A percentile compares a stretch with the other conserved stretches of the same genome.
These are phyloP conservation scores for Atrichornis clamosus DNA, from an alignment of 2,113 vertebrate genomes.

Conservation along the genomic window DNA sequence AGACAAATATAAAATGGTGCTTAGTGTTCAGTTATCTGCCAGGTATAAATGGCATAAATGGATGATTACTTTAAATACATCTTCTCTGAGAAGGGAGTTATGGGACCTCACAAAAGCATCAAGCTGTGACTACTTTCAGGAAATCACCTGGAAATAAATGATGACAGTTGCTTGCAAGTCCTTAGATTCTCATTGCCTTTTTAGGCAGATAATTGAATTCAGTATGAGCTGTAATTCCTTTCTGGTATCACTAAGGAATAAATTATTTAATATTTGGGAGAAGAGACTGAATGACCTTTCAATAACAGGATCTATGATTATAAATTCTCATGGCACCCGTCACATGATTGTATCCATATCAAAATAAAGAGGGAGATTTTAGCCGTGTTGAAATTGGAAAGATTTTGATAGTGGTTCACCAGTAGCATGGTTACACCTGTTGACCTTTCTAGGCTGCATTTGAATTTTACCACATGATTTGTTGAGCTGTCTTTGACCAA, in stretches of 20 bases:
- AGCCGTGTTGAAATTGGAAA: not conserved
- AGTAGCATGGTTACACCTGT: not conserved
- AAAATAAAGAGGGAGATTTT: not conserved
- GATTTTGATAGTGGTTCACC: not conserved
- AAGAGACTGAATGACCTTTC: not conserved
- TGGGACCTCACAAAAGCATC: conserved; percentile 72
- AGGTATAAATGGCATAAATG: conserved; percentile 75
- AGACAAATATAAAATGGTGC: conserved; percentile 58
- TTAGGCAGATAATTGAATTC: conserved; percentile 58
- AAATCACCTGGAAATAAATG: conserved; percentile 74
- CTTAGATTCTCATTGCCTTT: conserved; percentile 43
- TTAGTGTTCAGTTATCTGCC: conserved; percentile 70
- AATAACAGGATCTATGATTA: not conserved
- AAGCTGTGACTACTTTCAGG: conserved; percentile 71
- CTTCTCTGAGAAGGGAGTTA: conserved; percentile 71
- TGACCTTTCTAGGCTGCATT: not conserved
- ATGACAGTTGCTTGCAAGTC: conserved; percentile 64
- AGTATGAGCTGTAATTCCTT: conserved; percentile 22
- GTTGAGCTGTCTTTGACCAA: not conserved
- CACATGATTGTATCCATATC: not conserved
- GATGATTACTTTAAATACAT: conserved; percentile 77
- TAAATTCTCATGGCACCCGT: not conserved
- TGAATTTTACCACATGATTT: not conserved
- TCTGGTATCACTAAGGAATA: not conserved
- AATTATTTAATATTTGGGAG: conserved; percentile 30